A percentile compares a stretch with the other conserved stretches of the same genome.
Conservation (phyloP, 2,797 vertebrate genomes). For the Mionectes olivaceus region DNA sequence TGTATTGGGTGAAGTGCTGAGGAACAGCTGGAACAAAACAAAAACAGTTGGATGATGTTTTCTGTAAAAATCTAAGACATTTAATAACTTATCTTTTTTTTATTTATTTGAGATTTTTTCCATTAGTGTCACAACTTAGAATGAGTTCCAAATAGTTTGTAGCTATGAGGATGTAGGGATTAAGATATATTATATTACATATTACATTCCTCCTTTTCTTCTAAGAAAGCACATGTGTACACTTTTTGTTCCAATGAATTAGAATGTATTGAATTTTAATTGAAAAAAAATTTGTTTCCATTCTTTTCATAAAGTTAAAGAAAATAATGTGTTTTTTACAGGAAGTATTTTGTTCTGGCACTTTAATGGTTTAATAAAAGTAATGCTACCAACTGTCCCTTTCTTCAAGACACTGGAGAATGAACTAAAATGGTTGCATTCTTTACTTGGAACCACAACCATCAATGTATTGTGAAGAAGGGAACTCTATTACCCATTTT, state of each 20-base stretch:
- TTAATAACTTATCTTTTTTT: neutral
- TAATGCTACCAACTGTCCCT: neutral
- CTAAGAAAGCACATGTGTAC: neutral
- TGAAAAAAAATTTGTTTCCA: conserved; percentile 12
- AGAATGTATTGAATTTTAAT: conserved; percentile 25
- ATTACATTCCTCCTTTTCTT: neutral
- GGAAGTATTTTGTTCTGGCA: neutral
- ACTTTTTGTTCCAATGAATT: neutral
- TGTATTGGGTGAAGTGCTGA: neutral
- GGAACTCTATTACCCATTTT: neutral
- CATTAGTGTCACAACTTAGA: neutral
- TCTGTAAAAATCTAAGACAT: neutral
- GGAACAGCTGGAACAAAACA: neutral
- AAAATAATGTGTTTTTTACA: neutral
- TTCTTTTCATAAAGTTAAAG: neutral
- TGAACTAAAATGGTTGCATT: neutral
- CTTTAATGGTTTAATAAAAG: neutral
- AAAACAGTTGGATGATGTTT: neutral
- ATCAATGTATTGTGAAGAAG: neutral
- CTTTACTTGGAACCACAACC: neutral
- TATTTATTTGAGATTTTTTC: conserved; percentile 42
- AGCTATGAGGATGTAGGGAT: neutral
- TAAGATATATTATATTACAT: neutral
- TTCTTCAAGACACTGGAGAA: neutral
- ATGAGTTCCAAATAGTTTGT: neutral